A percentile compares a stretch with the other conserved stretches of the same genome.
These are phyloP conservation scores for Macrophya alboannulata DNA, from an alignment of 2,888 invertebrate species.

Conservation along the genomic window DNA sequence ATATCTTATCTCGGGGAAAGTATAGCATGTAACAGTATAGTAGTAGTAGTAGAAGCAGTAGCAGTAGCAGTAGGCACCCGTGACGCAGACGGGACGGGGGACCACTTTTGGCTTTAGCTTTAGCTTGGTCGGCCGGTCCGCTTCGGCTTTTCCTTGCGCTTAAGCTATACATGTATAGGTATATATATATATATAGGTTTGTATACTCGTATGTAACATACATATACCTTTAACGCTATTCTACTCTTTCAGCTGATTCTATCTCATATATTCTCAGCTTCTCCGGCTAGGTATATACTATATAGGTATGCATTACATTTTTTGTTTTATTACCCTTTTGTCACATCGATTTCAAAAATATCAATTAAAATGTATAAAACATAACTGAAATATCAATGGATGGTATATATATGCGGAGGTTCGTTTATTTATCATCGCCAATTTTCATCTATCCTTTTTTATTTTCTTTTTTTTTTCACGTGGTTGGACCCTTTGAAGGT, in stretches of 20 bases:
- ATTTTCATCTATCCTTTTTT: background rate
- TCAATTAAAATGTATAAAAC: no score
- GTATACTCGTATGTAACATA: background rate
- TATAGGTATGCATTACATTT: background rate
- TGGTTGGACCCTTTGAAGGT: background rate
- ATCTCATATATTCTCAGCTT: background rate
- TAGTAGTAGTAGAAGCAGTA: background rate
- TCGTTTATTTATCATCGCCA: background rate
- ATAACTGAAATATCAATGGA: no score
- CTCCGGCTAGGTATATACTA: background rate
- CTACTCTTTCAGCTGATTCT: background rate
- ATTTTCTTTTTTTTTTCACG: background rate
- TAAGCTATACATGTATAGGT: background rate
- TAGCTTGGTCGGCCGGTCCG: slow-evolving; percentile 8
- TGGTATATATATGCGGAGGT: background rate
- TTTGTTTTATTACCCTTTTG: background rate
- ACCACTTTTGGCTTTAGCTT: slow-evolving; percentile 40
- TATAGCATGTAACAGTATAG: background rate
- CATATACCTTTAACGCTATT: no score
- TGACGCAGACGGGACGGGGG: background rate
- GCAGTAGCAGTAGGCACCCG: background rate
- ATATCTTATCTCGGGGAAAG: slow-evolving; percentile 32
- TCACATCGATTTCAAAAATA: background rate
- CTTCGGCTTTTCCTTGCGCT: background rate
- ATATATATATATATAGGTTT: background rate